Percentiles rank a stretch among this genome's conserved stretches.
Conservation (phyloP, 2,888 invertebrate genomes). For the Drosophila infuscata region DNA sequence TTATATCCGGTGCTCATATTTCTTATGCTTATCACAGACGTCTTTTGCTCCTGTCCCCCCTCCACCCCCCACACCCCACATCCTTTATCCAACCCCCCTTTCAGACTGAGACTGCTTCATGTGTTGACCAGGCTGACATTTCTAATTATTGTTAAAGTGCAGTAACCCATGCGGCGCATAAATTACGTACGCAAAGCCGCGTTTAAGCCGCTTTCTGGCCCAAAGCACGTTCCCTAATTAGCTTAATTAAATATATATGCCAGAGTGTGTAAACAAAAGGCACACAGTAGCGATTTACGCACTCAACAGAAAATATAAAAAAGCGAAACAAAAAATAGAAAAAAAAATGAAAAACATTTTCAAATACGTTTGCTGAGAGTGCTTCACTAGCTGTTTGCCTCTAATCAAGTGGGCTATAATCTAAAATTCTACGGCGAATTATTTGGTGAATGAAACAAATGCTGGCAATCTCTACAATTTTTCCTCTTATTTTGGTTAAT, state of each 20-base stretch:
- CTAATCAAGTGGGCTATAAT: neutral
- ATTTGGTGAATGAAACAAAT: neutral
- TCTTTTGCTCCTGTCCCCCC: conserved; percentile 13
- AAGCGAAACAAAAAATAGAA: conserved; percentile 9
- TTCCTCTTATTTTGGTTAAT: neutral
- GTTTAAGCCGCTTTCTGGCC: conserved; percentile 60
- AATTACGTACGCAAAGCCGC: conserved; percentile 68
- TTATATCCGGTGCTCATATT: conserved; percentile 85
- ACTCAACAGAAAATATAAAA: conserved; percentile 23
- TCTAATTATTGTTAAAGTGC: conserved; percentile 78
- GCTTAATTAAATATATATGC: conserved; percentile 82
- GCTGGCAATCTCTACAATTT: neutral
- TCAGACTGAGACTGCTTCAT: conserved; percentile 44
- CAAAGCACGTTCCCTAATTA: conserved; percentile 81
- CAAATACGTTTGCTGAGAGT: neutral
- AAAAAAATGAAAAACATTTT: neutral
- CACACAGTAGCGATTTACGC: conserved; percentile 52
- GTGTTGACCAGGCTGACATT: conserved; percentile 67
- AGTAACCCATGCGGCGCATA: conserved; percentile 74
- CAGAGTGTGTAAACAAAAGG: conserved; percentile 68
- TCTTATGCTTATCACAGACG: conserved; percentile 83
- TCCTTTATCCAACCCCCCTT: too few relatives aligned
- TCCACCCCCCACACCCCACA: neutral
- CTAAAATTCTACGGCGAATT: neutral
- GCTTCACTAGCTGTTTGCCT: conserved; percentile 6